A percentile compares a stretch with the other conserved stretches of the same genome.
These are phyloP conservation scores for Chamaetylas fuelleborni DNA, from an alignment of 2,113 vertebrate species.

Conservation along the genomic window DNA sequence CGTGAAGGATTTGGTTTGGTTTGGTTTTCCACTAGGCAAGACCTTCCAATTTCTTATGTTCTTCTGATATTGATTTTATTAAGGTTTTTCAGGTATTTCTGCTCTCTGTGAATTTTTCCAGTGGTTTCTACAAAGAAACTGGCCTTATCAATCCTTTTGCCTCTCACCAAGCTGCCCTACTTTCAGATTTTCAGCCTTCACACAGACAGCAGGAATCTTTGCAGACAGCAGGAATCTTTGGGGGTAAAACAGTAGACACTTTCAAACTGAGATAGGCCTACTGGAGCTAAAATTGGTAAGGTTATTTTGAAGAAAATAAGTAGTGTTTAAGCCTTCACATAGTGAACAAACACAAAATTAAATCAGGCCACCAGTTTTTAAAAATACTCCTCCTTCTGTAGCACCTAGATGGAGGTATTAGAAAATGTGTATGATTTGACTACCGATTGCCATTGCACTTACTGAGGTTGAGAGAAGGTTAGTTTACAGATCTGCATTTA, in stretches of 20 bases:
- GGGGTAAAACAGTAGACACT: neutral
- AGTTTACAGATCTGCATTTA: constrained; percentile 46
- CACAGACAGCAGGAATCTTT: constrained; percentile 22
- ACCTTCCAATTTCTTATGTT: neutral
- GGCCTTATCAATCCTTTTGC: neutral
- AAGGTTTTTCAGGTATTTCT: constrained; percentile 8
- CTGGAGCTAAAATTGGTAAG: constrained; percentile 19
- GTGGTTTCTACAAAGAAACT: constrained; percentile 21
- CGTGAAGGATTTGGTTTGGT: neutral
- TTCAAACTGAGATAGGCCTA: neutral
- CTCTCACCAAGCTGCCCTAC: neutral
- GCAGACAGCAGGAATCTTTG: constrained; percentile 14
- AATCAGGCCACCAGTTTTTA: neutral
- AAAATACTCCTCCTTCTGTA: neutral
- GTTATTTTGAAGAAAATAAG: neutral
- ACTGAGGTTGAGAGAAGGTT: constrained; percentile 40
- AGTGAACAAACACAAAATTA: neutral
- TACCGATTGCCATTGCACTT: neutral
- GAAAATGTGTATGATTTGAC: neutral
- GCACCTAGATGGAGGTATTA: neutral
- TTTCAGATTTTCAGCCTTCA: neutral
- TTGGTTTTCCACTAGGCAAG: neutral
- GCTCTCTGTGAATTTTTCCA: neutral
- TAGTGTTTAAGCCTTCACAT: neutral
- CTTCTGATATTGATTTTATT: neutral